phyloP scores from a whole-genome alignment of 2,888 invertebrate genomes.

The Polydrusus pterygomalis region DNA sequence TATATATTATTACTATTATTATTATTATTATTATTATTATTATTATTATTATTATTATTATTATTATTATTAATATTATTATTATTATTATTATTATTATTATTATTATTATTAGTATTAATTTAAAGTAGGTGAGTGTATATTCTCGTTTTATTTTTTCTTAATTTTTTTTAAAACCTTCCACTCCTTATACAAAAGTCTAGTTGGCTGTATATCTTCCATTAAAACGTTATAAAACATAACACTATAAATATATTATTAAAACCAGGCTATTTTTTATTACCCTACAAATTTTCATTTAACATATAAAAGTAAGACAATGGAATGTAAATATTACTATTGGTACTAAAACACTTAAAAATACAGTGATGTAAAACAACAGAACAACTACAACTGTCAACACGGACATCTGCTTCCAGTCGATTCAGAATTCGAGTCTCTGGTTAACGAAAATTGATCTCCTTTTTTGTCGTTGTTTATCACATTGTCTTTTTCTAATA shows the following conservation, averaged over 20 bases:
- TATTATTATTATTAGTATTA: too few relatives aligned
- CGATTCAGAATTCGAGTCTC: conserved; percentile 60
- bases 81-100: too few relatives aligned
- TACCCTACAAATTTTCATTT: conserved; percentile 12
- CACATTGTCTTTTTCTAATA: conserved; percentile 85
- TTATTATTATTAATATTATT: too few relatives aligned
- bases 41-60: too few relatives aligned
- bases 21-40: too few relatives aligned
- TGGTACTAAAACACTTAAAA: conserved; percentile 12
- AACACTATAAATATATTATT: background rate
- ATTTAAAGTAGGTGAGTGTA: too few relatives aligned
- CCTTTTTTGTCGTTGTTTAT: conserved; percentile 81
- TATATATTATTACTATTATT: too few relatives aligned
- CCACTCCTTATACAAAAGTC: too few relatives aligned
- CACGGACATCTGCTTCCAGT: conserved; percentile 63
- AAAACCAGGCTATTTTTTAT: conserved; percentile 11
- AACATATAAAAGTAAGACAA: conserved; percentile 19
- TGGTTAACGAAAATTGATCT: conserved; percentile 80
- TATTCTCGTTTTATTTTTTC: too few relatives aligned
- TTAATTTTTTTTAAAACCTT: too few relatives aligned
- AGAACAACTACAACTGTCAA: conserved; percentile 55
- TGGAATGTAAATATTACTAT: conserved; percentile 10
- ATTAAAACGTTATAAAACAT: background rate
- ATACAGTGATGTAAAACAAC: conserved; percentile 9
- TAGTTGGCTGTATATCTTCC: too few relatives aligned